phyloP scores from a whole-genome alignment of 37 sponge, comb jelly and placozoan genomes.

The Haliclona indistincta region DNA sequence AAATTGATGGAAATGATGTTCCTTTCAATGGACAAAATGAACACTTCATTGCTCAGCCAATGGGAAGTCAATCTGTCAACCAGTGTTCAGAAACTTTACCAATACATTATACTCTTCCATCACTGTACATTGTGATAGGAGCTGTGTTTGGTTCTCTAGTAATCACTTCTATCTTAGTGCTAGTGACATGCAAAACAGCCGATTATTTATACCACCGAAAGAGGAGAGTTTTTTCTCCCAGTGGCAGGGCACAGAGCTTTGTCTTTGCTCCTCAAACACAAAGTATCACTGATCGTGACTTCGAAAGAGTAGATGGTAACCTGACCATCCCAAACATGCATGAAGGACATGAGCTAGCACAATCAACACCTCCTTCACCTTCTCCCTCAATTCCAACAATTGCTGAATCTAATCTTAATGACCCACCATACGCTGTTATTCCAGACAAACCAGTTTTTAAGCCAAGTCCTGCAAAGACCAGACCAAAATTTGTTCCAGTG shows the following conservation, averaged over 20 bases:
- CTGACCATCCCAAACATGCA: not conserved
- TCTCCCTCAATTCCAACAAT: not conserved
- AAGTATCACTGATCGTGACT: not conserved
- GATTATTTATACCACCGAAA: not conserved
- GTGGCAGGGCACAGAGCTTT: not conserved
- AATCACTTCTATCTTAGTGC: not conserved
- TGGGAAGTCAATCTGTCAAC: not conserved
- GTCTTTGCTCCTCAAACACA: not conserved
- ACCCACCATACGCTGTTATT: not conserved
- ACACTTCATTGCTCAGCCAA: constrained; percentile 28
- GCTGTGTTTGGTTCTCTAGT: not conserved
- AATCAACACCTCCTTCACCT: not conserved
- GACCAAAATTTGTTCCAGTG: no score
- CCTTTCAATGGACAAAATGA: constrained; percentile 48
- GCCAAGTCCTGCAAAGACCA: not conserved
- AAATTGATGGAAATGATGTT: constrained; percentile 52
- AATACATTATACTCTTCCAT: no score
- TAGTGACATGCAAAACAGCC: not conserved
- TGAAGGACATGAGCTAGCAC: not conserved
- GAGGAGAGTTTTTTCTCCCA: not conserved
- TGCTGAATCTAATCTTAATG: no score
- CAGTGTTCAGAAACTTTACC: not conserved
- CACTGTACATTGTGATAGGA: not conserved
- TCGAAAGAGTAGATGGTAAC: not conserved
- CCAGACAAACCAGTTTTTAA: not conserved